These are phyloP conservation scores for Chondrilla cf. caribensis DNA, from an alignment of 37 sponge, comb jelly and placozoan genomes.

Conservation along the genomic window DNA sequence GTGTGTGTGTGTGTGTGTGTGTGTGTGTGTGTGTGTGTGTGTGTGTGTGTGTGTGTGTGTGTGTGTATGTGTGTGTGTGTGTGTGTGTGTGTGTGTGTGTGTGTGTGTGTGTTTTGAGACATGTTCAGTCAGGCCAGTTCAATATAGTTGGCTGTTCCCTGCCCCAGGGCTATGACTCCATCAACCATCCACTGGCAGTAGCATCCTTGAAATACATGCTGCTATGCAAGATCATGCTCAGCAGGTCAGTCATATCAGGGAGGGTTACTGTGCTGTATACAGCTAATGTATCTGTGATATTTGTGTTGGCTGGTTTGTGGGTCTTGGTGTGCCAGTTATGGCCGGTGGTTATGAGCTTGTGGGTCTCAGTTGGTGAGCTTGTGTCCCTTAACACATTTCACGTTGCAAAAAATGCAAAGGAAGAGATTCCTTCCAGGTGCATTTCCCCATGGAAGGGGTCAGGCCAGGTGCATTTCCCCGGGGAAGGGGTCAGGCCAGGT, in stretches of 20 bases:
- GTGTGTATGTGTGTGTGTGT: slow-evolving; percentile 31
- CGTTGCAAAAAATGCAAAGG: no score
- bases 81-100: slow-evolving; percentile 4
- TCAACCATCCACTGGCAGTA: slow-evolving; percentile 71
- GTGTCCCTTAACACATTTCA: no score
- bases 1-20: slow-evolving; percentile 24
- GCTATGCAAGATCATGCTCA: slow-evolving; percentile 96
- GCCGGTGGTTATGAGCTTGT: neutral
- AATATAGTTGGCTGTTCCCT: no score
- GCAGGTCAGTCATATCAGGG: slow-evolving; percentile 47
- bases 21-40: slow-evolving; percentile 11
- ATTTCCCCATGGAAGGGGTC: no score
- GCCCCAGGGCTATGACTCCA: slow-evolving; percentile 85
- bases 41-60: slow-evolving; percentile 13
- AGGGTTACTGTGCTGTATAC: neutral
- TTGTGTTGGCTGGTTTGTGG: neutral
- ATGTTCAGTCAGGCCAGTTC: no score
- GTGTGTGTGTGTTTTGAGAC: neutral
- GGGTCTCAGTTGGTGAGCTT: neutral
- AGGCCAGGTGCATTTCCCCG: no score
- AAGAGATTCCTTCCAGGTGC: no score
- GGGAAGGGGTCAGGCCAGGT: no score
- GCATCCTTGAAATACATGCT: slow-evolving; percentile 97
- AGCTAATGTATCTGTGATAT: no score
- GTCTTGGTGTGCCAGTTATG: neutral